Evolutionary conservation across 2,113 vertebrate genomes (phyloP).

Genomic region (Hypocryptadius cinnamomeus): DNA sequence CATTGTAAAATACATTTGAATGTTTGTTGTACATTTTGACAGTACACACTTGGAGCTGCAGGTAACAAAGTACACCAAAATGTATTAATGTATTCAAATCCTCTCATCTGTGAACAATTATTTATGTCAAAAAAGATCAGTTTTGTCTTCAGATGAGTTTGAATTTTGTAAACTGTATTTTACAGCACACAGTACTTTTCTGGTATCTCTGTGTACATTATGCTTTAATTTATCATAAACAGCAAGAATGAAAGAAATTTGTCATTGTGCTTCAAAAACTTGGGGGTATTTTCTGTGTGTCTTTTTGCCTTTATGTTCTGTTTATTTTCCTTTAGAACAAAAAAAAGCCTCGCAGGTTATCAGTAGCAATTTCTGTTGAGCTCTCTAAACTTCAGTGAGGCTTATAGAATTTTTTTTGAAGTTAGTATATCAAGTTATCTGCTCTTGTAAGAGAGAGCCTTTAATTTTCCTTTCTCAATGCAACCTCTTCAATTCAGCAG

Average conservation of each 20-base stretch:
- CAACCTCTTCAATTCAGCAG: not conserved
- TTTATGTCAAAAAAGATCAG: not conserved
- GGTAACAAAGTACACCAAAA: not conserved
- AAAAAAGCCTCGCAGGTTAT: not conserved
- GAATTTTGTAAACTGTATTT: not conserved
- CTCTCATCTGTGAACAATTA: not conserved
- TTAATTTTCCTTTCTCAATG: not conserved
- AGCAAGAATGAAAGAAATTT: not conserved
- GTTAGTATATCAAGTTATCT: not conserved
- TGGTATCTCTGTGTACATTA: not conserved
- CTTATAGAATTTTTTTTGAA: not conserved
- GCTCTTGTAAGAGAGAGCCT: not conserved
- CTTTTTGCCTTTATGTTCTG: not conserved
- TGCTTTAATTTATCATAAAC: not conserved
- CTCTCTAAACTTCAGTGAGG: not conserved
- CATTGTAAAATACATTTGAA: not conserved
- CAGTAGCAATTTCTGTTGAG: not conserved
- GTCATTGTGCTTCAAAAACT: not conserved
- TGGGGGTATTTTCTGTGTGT: fast-evolving
- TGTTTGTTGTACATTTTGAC: not conserved
- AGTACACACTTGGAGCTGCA: not conserved
- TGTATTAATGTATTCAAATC: not conserved
- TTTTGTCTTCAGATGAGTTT: not conserved
- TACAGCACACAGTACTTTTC: not conserved
- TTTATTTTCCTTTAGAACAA: not conserved